Evolutionary conservation across 2,888 invertebrate genomes (phyloP).

Genomic region (Clepsis dumicolana): DNA sequence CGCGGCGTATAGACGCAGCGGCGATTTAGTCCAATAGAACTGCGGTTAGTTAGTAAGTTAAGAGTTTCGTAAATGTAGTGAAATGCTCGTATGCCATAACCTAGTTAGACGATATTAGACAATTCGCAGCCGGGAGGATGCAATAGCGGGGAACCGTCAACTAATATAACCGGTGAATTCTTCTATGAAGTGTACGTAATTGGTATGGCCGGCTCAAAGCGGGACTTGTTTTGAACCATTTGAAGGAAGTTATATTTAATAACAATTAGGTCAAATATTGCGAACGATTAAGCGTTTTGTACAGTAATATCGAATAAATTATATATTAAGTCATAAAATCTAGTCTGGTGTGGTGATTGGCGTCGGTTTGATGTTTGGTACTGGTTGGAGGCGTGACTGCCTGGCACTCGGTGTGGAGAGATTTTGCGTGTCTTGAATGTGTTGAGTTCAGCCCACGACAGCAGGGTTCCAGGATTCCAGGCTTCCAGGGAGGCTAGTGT

Average conservation of each 20-base stretch:
- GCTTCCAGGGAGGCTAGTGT: no score
- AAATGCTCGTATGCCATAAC: slow-evolving; percentile 76
- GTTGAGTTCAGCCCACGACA: not conserved
- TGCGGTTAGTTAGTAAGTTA: slow-evolving; percentile 74
- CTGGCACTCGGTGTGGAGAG: slow-evolving; percentile 60
- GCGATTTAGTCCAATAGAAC: slow-evolving; percentile 76
- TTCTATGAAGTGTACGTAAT: slow-evolving; percentile 82
- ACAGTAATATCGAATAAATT: slow-evolving; percentile 79
- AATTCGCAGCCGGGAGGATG: slow-evolving; percentile 81
- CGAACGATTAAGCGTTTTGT: slow-evolving; percentile 81
- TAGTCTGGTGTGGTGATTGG: slow-evolving; percentile 71
- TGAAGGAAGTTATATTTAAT: slow-evolving; percentile 58
- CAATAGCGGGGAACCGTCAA: slow-evolving; percentile 61
- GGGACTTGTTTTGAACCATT: slow-evolving; percentile 57
- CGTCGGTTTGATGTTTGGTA: slow-evolving; percentile 56
- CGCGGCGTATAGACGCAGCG: slow-evolving; percentile 52
- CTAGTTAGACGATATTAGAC: slow-evolving; percentile 78
- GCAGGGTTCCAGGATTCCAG: no score
- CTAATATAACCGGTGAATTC: slow-evolving; percentile 69
- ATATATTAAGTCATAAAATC: slow-evolving; percentile 67
- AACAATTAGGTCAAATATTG: slow-evolving; percentile 80
- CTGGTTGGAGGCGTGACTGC: slow-evolving; percentile 40
- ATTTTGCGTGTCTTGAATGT: not conserved
- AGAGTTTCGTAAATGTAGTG: slow-evolving; percentile 78
- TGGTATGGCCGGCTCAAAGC: slow-evolving; percentile 72